phyloP scores from a whole-genome alignment of 2,888 invertebrate genomes.

The Lottia gigantea region DNA sequence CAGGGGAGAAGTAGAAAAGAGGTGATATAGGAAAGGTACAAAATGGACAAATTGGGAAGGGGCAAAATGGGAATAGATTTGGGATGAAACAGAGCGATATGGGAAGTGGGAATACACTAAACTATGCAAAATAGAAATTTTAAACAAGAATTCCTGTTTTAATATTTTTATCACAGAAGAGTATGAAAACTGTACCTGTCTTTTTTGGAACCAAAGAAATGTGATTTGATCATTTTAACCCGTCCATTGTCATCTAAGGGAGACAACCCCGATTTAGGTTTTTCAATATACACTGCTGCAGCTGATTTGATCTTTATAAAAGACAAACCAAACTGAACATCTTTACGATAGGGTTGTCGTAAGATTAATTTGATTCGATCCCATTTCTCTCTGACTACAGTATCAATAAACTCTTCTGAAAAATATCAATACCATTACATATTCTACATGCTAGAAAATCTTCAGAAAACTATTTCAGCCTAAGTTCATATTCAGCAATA shows the following conservation, averaged over 20 bases:
- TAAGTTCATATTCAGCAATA: too few species aligned
- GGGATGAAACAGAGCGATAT: too few species aligned
- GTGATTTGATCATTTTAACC: constrained; percentile 33
- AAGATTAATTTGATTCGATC: constrained; percentile 56
- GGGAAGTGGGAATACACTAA: too few species aligned
- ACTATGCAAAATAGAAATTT: too few species aligned
- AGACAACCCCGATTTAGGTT: neutral
- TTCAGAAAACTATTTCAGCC: too few species aligned
- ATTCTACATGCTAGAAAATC: too few species aligned
- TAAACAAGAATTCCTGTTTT: too few species aligned
- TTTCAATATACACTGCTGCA: neutral
- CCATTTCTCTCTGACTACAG: constrained; percentile 44
- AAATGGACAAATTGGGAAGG: too few species aligned
- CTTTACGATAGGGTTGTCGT: constrained; percentile 55
- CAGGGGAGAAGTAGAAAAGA: too few species aligned
- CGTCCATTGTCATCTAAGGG: neutral
- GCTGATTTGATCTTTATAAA: constrained; percentile 44
- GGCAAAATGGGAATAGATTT: too few species aligned
- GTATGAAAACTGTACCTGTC: constrained; percentile 16
- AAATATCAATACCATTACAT: neutral
- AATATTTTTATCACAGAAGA: too few species aligned
- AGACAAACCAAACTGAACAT: constrained; percentile 56
- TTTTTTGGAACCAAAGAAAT: constrained; percentile 45
- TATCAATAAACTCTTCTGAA: constrained; percentile 51
- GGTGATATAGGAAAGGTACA: too few species aligned